phyloP scores from a whole-genome alignment of 1,140 invertebrate species.

The Plectus sambesii region DNA sequence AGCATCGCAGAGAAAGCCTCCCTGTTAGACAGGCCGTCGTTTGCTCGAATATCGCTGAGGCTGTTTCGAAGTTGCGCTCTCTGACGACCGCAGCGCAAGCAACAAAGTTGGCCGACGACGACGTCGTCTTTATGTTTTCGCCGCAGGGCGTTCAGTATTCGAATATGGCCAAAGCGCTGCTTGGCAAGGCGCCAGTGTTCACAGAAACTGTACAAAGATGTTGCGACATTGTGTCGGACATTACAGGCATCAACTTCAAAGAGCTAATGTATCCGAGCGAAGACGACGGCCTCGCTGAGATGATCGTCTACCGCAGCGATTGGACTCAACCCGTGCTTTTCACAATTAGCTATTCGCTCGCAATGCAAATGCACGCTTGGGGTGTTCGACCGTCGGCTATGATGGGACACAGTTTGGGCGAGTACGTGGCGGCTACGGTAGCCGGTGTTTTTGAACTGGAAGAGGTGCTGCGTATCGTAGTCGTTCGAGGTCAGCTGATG shows the following conservation, averaged over 20 bases:
- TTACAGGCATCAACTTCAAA: conserved; percentile 2
- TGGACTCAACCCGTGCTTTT: conserved; percentile 28
- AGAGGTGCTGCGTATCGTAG: conserved; percentile 21
- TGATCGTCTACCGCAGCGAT: too few relatives aligned
- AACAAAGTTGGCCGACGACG: too few relatives aligned
- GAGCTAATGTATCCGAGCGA: conserved; percentile 16
- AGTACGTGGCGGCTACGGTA: conserved; percentile 28
- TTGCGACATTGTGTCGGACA: neutral
- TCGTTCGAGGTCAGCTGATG: conserved; percentile 17
- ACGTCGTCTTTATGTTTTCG: conserved; percentile 31
- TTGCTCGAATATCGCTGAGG: neutral
- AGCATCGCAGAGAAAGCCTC: neutral
- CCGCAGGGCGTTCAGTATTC: conserved; percentile 38
- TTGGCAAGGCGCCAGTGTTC: conserved; percentile 8
- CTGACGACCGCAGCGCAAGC: too few relatives aligned
- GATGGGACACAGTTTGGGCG: conserved; percentile 35
- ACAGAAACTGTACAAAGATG: neutral
- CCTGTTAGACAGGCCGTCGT: neutral
- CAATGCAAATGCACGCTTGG: conserved; percentile 2
- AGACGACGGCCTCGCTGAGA: too few relatives aligned
- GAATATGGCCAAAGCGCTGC: conserved; percentile 19
- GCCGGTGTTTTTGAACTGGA: conserved; percentile 13
- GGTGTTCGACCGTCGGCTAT: conserved; percentile 17
- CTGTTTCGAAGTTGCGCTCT: neutral
- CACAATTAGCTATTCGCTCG: conserved; percentile 18